Evolutionary conservation across 1,140 invertebrate species (phyloP).

Genomic region (Cotesia glomerata): DNA sequence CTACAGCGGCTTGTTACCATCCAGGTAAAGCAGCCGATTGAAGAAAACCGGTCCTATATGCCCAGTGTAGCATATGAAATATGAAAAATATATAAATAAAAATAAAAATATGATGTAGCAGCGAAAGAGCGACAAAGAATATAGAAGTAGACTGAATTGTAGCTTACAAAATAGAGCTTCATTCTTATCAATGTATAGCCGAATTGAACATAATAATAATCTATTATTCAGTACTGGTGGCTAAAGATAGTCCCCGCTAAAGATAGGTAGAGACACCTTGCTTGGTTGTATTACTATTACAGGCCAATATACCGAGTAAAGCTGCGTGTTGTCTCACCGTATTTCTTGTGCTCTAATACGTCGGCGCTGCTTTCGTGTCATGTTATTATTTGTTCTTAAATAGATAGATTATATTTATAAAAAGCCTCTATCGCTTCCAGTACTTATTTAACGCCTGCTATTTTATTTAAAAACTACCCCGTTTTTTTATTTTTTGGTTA

Average conservation of each 20-base stretch:
- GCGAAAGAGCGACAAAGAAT: too few species aligned
- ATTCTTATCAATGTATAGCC: conserved; percentile 54
- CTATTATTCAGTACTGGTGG: conserved; percentile 52
- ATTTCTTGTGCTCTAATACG: conserved; percentile 19
- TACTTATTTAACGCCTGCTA: too few species aligned
- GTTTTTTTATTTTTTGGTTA: too few species aligned
- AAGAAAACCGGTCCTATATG: too few species aligned
- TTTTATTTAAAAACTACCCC: too few species aligned
- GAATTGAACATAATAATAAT: conserved; percentile 26
- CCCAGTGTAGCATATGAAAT: too few species aligned
- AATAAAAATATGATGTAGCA: too few species aligned
- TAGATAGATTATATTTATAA: not conserved
- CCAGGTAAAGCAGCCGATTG: too few species aligned
- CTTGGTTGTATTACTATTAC: conserved; percentile 14
- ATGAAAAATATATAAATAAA: too few species aligned
- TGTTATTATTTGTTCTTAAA: not conserved
- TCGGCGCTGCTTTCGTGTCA: conserved; percentile 2
- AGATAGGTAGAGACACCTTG: conserved; percentile 43
- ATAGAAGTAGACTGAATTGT: conserved; percentile 21
- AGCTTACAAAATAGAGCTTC: conserved; percentile 45
- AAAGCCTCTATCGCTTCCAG: not conserved
- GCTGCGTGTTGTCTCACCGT: conserved; percentile 38
- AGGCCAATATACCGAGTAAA: conserved; percentile 33
- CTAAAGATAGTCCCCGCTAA: conserved; percentile 55
- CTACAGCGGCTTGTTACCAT: not conserved